These are phyloP conservation scores for Eurystomus gularis DNA, from an alignment of 2,113 vertebrate species.

Conservation along the genomic window DNA sequence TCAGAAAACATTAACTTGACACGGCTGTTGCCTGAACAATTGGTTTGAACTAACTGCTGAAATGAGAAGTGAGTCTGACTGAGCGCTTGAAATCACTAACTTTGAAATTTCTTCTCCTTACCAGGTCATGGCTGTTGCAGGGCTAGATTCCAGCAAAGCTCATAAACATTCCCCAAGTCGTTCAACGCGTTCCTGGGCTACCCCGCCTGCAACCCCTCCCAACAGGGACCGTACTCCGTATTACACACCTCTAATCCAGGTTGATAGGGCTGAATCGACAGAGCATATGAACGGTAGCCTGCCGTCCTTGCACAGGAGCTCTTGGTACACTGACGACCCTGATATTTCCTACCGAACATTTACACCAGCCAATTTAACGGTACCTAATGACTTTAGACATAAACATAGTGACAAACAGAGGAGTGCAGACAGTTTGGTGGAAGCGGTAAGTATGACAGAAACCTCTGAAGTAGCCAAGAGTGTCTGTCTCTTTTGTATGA, in stretches of 20 bases:
- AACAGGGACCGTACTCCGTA: conserved; percentile 86
- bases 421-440: conserved; percentile 95
- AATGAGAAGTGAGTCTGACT: not conserved
- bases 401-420: conserved; percentile 96
- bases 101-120: not conserved
- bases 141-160: conserved; percentile 93
- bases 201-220: conserved; percentile 90
- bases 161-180: conserved; percentile 92
- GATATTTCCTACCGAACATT: conserved; percentile 88
- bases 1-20: not conserved
- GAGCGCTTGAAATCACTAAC: not conserved
- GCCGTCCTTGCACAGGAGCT: conserved; percentile 89
- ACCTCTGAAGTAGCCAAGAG: not conserved
- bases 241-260: conserved; percentile 94
- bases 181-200: conserved; percentile 95
- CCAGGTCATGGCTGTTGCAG: conserved; percentile 98
- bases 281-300: conserved; percentile 86
- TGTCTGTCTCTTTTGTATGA: not conserved
- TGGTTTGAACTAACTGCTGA: not conserved
- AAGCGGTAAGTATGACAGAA: conserved; percentile 84
- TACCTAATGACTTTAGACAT: conserved; percentile 87
- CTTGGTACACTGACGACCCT: conserved; percentile 95
- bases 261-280: conserved; percentile 84
- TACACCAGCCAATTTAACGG: conserved; percentile 90
- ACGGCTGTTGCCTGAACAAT: not conserved